Percentiles rank a stretch among this genome's conserved stretches.
Evolutionary conservation across 2,888 invertebrate species (phyloP).

Genomic region (Romanomermis culicivorax): DNA sequence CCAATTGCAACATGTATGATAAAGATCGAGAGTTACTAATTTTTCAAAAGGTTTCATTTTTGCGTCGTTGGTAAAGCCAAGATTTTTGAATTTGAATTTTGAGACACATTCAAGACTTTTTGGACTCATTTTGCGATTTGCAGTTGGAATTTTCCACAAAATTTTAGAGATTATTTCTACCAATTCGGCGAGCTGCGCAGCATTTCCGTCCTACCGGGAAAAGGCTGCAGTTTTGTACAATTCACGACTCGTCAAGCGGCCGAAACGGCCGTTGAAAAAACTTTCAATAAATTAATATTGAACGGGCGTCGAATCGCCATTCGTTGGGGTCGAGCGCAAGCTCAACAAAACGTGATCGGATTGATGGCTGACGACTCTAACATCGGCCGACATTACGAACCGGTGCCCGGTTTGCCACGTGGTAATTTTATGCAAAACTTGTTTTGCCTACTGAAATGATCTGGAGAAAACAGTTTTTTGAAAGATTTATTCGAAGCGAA

Average conservation of each 20-base stretch:
- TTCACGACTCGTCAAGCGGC: constrained; percentile 73
- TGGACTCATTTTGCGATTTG: too few relatives aligned
- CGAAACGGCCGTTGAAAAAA: constrained; percentile 77
- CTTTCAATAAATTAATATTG: constrained; percentile 55
- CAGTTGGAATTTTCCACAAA: too few relatives aligned
- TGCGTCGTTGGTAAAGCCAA: too few relatives aligned
- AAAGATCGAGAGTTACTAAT: too few relatives aligned
- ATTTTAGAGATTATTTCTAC: constrained; percentile 90
- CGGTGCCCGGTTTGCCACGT: constrained; percentile 55
- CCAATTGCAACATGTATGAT: too few relatives aligned
- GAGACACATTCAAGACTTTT: too few relatives aligned
- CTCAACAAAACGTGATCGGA: constrained; percentile 27
- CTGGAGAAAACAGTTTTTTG: too few relatives aligned
- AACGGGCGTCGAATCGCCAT: constrained; percentile 67
- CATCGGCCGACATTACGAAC: constrained; percentile 36
- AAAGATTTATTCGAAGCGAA: background rate
- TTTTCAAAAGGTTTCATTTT: too few relatives aligned
- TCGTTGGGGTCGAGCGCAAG: constrained; percentile 94
- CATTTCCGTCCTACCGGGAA: constrained; percentile 68
- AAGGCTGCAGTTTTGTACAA: constrained; percentile 82
- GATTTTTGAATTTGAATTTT: too few relatives aligned
- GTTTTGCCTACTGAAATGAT: background rate
- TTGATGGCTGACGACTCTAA: constrained; percentile 18
- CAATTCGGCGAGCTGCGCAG: constrained; percentile 93
- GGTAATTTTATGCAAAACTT: constrained; percentile 23